Conservation (phyloP, 2,797 vertebrate species). For the Philypnodon macrostomus region DNA sequence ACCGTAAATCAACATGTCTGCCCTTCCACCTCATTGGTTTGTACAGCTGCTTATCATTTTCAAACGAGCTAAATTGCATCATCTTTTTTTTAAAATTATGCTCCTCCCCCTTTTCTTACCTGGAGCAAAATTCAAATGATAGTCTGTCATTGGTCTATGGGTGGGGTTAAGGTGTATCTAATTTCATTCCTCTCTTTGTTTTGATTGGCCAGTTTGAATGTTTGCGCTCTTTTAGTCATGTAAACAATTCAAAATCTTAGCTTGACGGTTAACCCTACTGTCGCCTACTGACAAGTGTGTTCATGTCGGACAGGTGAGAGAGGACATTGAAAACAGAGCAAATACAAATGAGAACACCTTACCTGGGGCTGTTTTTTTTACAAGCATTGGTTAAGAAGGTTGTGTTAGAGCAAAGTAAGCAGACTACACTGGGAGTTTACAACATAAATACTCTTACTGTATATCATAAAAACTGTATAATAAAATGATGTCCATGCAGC, state of each 20-base stretch:
- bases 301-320: background rate
- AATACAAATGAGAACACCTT: background rate
- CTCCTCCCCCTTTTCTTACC: constrained; percentile 19
- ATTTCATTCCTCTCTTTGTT: constrained; percentile 32
- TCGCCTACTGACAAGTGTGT: constrained; percentile 16
- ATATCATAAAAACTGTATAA: no score
- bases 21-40: constrained; percentile 48
- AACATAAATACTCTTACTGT: no score
- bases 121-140: constrained; percentile 1
- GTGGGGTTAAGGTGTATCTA: constrained; percentile 30
- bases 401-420: no score
- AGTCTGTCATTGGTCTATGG: constrained; percentile 16
- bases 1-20: constrained; percentile 47
- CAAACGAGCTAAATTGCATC: constrained; percentile 26
- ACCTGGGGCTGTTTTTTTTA: background rate
- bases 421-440: no score
- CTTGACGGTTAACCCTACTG: constrained; percentile 28
- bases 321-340: background rate
- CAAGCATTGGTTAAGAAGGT: background rate
- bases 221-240: constrained; percentile 34
- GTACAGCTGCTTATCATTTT: constrained; percentile 37
- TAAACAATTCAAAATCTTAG: constrained; percentile 27
- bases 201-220: constrained; percentile 58
- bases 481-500: no score
- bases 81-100: constrained; percentile 2